Conservation (phyloP, 1,140 invertebrate species). For the Campoletis sonorensis region DNA sequence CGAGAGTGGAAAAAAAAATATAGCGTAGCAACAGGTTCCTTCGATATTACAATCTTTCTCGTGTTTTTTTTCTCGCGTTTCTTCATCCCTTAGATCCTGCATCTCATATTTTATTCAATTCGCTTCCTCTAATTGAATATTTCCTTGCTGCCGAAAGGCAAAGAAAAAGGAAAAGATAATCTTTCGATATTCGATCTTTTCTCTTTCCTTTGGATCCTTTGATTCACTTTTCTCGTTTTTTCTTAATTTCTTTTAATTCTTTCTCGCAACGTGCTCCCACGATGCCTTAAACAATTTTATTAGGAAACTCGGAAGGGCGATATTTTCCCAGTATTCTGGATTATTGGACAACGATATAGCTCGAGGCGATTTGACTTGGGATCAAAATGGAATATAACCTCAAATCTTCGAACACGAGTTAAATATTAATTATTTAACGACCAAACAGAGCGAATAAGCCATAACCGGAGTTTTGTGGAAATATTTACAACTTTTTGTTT, state of each 20-base stretch:
- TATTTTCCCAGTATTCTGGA: not conserved
- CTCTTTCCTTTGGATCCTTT: not conserved
- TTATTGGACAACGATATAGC: not conserved
- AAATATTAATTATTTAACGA: no score
- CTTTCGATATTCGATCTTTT: conserved; percentile 6
- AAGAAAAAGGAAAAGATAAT: not conserved
- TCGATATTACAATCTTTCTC: not conserved
- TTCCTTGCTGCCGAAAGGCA: conserved; percentile 3
- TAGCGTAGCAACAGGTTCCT: conserved; percentile 1
- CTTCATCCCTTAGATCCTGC: not conserved
- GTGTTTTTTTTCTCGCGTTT: not conserved
- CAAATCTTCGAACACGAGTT: no score
- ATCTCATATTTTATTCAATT: conserved; percentile 33
- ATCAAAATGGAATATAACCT: no score
- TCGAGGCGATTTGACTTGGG: no score
- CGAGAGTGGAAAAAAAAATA: not conserved
- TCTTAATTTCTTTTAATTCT: not conserved
- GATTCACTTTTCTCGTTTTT: no score
- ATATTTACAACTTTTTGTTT: no score
- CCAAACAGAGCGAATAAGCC: no score
- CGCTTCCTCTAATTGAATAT: conserved; percentile 26
- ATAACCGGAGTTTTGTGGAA: no score
- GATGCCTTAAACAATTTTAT: not conserved
- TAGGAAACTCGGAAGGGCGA: not conserved
- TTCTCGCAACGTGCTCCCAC: not conserved